These are phyloP conservation scores for Gorilla gorilla DNA, from an alignment of 2,113 vertebrate genomes.

Conservation along the genomic window DNA sequence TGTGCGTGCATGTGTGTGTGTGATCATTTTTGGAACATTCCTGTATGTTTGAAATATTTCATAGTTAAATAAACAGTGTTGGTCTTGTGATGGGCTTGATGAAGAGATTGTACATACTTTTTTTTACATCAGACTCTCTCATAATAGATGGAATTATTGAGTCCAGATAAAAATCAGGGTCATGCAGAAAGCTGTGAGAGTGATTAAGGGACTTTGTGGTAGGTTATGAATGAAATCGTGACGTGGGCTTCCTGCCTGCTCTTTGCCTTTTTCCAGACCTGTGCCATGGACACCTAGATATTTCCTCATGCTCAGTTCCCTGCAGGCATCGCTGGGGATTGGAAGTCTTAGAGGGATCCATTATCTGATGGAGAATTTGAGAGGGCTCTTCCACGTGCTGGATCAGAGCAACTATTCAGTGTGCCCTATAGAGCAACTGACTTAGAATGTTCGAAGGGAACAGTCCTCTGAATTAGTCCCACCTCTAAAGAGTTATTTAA, in stretches of 20 bases:
- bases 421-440: fast-evolving
- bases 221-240: fast-evolving
- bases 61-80: background rate
- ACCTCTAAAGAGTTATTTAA: background rate
- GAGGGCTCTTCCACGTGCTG: fast-evolving
- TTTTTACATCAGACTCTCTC: background rate
- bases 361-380: background rate
- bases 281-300: fast-evolving
- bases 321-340: background rate
- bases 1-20: background rate
- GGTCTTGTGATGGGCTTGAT: background rate
- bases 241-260: fast-evolving
- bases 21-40: background rate
- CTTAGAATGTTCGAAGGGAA: fast-evolving
- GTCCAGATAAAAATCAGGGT: background rate
- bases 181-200: fast-evolving
- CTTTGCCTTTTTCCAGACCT: background rate
- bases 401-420: fast-evolving
- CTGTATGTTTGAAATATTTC: background rate
- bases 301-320: background rate
- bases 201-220: fast-evolving
- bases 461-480: background rate
- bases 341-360: background rate
- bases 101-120: background rate
- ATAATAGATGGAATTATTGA: background rate